Conservation (phyloP, 2,888 invertebrate species). For the Drosophila antonietae region DNA sequence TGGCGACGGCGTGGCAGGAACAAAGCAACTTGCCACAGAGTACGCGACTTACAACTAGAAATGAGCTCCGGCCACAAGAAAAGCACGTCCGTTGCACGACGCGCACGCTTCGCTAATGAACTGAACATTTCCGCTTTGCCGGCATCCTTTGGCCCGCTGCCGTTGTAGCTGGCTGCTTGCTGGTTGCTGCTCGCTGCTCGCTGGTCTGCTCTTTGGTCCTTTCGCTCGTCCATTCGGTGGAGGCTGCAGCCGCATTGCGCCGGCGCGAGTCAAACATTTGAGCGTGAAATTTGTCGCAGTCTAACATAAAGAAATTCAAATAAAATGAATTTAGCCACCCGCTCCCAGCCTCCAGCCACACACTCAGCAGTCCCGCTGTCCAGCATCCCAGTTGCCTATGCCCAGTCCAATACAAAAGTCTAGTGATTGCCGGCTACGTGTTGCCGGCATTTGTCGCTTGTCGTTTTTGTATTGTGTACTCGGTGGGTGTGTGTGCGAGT, state of each 20-base stretch:
- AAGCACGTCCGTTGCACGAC: slow-evolving; percentile 78
- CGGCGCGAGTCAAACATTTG: slow-evolving; percentile 78
- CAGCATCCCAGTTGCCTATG: slow-evolving; percentile 6
- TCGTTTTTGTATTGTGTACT: slow-evolving; percentile 36
- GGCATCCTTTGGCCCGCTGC: slow-evolving; percentile 71
- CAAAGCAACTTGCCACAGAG: slow-evolving; percentile 42
- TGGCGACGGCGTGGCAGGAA: slow-evolving; percentile 60
- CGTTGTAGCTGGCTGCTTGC: background rate
- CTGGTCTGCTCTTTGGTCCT: slow-evolving; percentile 22
- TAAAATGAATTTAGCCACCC: slow-evolving; percentile 54
- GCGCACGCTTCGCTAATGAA: slow-evolving; percentile 83
- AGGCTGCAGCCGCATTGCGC: slow-evolving; percentile 69
- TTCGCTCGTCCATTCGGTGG: slow-evolving; percentile 49
- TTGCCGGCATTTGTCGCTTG: slow-evolving; percentile 76
- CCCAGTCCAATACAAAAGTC: slow-evolving; percentile 41
- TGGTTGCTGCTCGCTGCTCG: background rate
- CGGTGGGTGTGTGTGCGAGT: slow-evolving; percentile 23
- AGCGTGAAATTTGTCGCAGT: slow-evolving; percentile 76
- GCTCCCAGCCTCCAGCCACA: slow-evolving; percentile 15
- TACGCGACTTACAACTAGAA: slow-evolving; percentile 27
- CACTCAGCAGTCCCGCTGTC: slow-evolving; percentile 52
- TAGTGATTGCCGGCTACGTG: slow-evolving; percentile 76
- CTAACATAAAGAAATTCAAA: slow-evolving; percentile 25
- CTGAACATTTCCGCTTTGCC: slow-evolving; percentile 80
- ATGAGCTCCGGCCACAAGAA: slow-evolving; percentile 31